A percentile compares a stretch with the other conserved stretches of the same genome.
Conservation (phyloP, 64 coral and sea anemone species). For the Montipora cactus region DNA sequence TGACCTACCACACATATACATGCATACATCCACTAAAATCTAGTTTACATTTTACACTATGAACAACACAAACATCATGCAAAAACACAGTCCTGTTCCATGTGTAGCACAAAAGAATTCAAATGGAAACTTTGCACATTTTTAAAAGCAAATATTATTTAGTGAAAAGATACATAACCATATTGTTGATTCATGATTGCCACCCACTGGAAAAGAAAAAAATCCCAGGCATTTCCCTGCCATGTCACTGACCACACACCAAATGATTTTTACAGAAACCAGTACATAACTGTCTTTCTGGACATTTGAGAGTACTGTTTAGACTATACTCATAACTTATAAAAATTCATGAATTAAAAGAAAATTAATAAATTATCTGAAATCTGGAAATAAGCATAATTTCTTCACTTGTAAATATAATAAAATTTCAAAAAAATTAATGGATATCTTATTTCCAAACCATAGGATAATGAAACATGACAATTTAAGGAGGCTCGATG, state of each 20-base stretch:
- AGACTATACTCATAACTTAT: neutral
- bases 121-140: constrained; percentile 9
- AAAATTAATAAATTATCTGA: no score
- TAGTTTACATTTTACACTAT: neutral
- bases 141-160: neutral
- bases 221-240: neutral
- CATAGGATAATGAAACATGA: no score
- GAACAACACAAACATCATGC: neutral
- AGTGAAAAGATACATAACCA: constrained; percentile 1
- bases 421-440: no score
- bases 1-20: neutral
- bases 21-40: constrained; percentile 6
- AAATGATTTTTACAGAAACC: no score
- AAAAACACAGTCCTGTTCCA: neutral
- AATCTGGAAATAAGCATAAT: neutral
- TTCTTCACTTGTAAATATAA: neutral
- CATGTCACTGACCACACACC: no score
- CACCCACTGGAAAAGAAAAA: neutral
- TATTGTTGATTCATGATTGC: neutral
- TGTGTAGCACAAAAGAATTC: constrained; percentile 17
- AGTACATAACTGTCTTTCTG: neutral
- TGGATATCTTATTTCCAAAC: no score
- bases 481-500: no score
- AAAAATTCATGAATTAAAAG: no score
- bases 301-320: neutral